Evolutionary conservation across 2,797 vertebrate genomes (phyloP).

Genomic region (Myripristis murdjan): DNA sequence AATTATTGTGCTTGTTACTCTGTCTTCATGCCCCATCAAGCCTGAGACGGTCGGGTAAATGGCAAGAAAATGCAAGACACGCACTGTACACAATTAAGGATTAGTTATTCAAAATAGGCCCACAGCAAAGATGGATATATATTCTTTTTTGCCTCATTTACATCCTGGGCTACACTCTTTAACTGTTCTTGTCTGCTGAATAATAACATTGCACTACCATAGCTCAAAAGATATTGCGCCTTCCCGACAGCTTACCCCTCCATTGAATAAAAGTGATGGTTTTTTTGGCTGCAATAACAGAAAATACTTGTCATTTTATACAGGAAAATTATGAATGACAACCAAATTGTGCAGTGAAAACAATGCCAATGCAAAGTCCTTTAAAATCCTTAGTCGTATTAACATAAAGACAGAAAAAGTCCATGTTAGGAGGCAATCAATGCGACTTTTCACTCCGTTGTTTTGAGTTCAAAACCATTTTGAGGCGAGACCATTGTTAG

Average conservation of each 20-base stretch:
- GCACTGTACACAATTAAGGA: constrained; percentile 65
- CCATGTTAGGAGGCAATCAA: too few species aligned
- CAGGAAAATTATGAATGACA: background rate
- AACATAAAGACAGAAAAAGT: too few species aligned
- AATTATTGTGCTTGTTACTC: constrained; percentile 73
- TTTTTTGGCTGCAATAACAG: background rate
- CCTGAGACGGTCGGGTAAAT: constrained; percentile 67
- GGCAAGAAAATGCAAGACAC: constrained; percentile 70
- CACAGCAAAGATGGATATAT: constrained; percentile 49
- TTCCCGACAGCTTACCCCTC: background rate
- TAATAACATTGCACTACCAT: too few species aligned
- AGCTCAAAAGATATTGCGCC: constrained; percentile 2
- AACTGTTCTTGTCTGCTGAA: background rate
- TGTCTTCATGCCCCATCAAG: constrained; percentile 80
- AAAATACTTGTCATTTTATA: background rate
- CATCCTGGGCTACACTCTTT: constrained; percentile 1
- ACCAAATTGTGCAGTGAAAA: background rate
- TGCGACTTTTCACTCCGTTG: too few species aligned
- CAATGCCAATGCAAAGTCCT: too few species aligned
- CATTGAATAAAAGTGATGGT: background rate
- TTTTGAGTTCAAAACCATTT: too few species aligned
- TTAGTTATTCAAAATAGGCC: constrained; percentile 69
- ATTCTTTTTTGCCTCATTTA: constrained; percentile 23
- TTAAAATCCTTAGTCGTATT: too few species aligned
- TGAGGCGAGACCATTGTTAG: too few species aligned